These are phyloP conservation scores for Rattus rattus DNA, from an alignment of 2,113 vertebrate genomes.

Conservation along the genomic window DNA sequence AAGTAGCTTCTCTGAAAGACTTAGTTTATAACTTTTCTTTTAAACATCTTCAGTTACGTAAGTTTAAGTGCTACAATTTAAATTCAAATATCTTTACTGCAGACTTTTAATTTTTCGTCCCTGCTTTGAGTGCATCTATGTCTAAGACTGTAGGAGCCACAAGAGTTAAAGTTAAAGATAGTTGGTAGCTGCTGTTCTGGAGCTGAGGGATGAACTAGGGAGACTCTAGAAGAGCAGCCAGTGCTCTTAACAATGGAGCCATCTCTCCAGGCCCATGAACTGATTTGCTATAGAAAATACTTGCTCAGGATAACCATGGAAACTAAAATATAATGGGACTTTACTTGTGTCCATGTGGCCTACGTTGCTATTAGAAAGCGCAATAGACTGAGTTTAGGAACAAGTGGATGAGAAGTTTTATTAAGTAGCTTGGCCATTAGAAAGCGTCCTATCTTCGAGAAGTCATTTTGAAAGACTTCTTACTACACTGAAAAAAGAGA, in stretches of 20 bases:
- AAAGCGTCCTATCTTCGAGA: background rate
- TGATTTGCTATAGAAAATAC: background rate
- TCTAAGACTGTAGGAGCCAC: no score
- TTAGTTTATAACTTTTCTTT: background rate
- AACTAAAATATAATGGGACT: background rate
- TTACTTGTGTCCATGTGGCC: background rate
- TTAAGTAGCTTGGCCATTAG: background rate
- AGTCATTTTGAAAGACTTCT: background rate
- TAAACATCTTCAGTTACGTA: background rate
- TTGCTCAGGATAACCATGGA: background rate
- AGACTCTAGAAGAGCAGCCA: no score
- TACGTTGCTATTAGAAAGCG: constrained; percentile 15
- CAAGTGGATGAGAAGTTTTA: background rate
- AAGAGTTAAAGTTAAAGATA: background rate
- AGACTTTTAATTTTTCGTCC: background rate
- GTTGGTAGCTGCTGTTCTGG: background rate
- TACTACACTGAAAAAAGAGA: background rate
- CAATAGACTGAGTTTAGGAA: background rate
- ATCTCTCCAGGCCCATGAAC: background rate
- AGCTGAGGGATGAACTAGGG: background rate
- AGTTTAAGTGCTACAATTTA: background rate
- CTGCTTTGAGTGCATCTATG: no score
- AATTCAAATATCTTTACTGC: background rate
- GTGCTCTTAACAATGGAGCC: background rate
- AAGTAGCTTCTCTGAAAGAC: background rate